Base-by-base conservation (phyloP, 2,113 vertebrate species). In the Hoplias malabaricus region DNA sequence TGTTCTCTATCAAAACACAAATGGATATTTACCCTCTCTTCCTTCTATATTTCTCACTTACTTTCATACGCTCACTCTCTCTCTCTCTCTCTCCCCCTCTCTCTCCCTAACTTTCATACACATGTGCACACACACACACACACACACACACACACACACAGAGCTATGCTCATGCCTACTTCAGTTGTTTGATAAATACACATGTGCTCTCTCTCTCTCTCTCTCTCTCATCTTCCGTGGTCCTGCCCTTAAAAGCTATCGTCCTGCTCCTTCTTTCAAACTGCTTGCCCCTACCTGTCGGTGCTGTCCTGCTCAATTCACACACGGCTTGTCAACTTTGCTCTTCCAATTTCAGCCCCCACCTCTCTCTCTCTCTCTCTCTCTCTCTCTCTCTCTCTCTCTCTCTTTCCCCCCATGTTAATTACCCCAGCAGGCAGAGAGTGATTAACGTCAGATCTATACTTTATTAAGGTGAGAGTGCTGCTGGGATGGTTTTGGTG, bases 401-500 rank as follows among this genome's bases (percentile, higher is more conserved):
- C 25, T 71, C 33, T 73, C 33, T 40, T 38, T 29, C 56, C 46
- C 21, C 48, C 46, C 69, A 59, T 84, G 80, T 85, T 90, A 89
- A 92, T 90, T 86, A 90, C 89, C 87, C 82, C 86, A 90, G 88
- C 79, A 73, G 87, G 80, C 84, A 31, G 72, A 81, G 65, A 48
- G 67, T 91, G 92, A 92, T 90, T 86, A 89, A 90, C 88, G 85
- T 86, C 86, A 81, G 85, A 86, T 87, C 82, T 87, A 82, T 87
- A 84, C 82, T 88, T 89, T 88, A 84, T 84, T 78, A 80, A 82
- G 79, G 73, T 70, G 59, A 69, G 77, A 86, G 79, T 83, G 75
- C 31, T 54, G 84, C 73, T 75, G 78, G 79, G 73, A 83, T 77
- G 75, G 77, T 79, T 82, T 77, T 3, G 9, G 82, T 79, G 74